Evolutionary conservation across 2,888 invertebrate genomes (phyloP).

Genomic region (Pharmacophagus antenor): DNA sequence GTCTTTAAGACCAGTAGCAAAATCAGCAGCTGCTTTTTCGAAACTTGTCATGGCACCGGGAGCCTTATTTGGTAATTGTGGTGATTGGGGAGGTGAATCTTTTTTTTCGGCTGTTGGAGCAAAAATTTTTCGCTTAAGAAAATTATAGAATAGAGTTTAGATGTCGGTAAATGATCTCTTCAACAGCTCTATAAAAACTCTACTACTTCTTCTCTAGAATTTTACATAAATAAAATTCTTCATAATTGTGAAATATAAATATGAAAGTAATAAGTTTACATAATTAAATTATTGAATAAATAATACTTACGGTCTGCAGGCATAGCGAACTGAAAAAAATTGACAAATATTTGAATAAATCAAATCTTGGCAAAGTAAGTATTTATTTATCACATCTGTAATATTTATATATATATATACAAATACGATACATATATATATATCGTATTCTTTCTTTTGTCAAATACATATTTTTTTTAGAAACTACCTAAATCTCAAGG

Average conservation of each 20-base stretch:
- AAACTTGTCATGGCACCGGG: background rate
- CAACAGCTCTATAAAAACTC: no score
- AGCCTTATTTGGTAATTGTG: background rate
- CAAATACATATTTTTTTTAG: no score
- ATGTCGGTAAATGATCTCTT: background rate
- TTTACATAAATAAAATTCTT: no score
- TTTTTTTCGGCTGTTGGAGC: slow-evolving; percentile 8
- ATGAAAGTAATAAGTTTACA: no score
- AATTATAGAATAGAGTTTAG: background rate
- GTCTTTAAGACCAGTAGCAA: slow-evolving; percentile 2
- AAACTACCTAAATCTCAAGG: no score
- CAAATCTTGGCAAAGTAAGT: background rate
- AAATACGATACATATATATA: no score
- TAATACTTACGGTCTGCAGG: slow-evolving; percentile 16
- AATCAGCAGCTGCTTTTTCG: background rate
- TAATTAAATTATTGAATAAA: no score
- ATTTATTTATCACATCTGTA: no score
- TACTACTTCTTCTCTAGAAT: no score
- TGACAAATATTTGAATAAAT: background rate
- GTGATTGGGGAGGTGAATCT: slow-evolving; percentile 5
- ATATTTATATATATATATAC: no score
- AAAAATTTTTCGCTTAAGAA: background rate
- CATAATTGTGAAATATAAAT: no score
- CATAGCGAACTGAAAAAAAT: slow-evolving; percentile 23
- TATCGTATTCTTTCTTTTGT: no score